Percentiles rank a stretch among this genome's conserved stretches.
phyloP scores from a whole-genome alignment of 2,888 invertebrate genomes.

The Platycnemis pennipes region DNA sequence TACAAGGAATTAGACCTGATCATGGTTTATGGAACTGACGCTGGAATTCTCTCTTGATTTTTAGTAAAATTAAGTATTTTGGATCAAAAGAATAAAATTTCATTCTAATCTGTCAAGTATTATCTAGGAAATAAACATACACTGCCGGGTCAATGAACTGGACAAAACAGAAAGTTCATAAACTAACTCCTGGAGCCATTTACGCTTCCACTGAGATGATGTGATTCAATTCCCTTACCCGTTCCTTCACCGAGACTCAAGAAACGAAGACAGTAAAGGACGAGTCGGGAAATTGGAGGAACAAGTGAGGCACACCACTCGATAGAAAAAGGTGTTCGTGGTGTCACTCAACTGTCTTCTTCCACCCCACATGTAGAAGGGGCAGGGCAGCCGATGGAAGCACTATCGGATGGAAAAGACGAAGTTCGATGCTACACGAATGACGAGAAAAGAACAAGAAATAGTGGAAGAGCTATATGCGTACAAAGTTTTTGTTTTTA shows the following conservation, averaged over 20 bases:
- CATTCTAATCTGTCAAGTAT: no score
- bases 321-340: not conserved
- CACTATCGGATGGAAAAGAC: not conserved
- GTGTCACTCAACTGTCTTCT: slow-evolving; percentile 19
- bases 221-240: not conserved
- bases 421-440: not conserved
- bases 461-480: no score
- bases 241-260: not conserved
- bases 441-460: not conserved
- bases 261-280: not conserved
- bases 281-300: slow-evolving; percentile 2
- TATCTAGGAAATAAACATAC: no score
- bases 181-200: slow-evolving; percentile 5
- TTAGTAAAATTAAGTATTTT: no score
- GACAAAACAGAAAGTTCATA: not conserved
- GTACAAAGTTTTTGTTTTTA: no score
- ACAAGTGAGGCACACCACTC: slow-evolving; percentile 18
- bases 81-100: no score
- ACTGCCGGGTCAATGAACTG: not conserved
- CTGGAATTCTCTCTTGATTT: no score
- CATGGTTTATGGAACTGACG: no score
- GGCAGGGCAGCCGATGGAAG: not conserved
- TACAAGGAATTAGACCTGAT: no score
- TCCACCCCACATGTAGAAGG: not conserved
- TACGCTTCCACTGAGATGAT: not conserved